Conservation (phyloP, 2,888 invertebrate genomes). For the Morpho achilles region DNA sequence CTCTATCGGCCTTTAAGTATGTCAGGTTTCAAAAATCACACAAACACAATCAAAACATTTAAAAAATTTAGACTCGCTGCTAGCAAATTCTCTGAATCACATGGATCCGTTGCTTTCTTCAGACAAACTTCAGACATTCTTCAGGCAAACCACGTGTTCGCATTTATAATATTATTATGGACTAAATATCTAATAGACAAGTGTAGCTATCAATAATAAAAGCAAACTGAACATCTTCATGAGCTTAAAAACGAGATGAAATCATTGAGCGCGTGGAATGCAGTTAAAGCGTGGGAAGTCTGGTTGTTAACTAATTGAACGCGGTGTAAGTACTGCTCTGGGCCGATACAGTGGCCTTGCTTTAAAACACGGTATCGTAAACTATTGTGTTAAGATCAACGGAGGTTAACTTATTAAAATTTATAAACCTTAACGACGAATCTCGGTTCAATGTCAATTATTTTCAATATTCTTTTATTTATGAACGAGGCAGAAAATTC, state of each 20-base stretch:
- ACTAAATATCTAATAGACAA: no score
- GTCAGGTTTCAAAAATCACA: no score
- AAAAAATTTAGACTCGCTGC: no score
- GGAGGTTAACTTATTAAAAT: slow-evolving; percentile 17
- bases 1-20: no score
- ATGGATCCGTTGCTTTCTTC: no score
- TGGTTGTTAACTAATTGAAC: slow-evolving; percentile 65
- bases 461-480: background rate
- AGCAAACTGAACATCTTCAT: background rate
- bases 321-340: slow-evolving; percentile 42
- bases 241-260: slow-evolving; percentile 31
- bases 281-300: slow-evolving; percentile 60
- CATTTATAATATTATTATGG: no score
- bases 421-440: slow-evolving; percentile 17
- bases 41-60: no score
- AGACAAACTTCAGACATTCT: no score
- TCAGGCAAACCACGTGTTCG: no score
- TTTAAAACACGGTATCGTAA: slow-evolving; percentile 43
- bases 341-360: slow-evolving; percentile 40
- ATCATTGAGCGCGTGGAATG: slow-evolving; percentile 34
- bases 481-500: no score
- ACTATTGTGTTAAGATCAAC: slow-evolving; percentile 20
- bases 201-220: no score
- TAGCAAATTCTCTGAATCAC: no score
- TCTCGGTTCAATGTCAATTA: background rate